Conservation (phyloP, 2,113 vertebrate genomes). For the Semnopithecus entellus region DNA sequence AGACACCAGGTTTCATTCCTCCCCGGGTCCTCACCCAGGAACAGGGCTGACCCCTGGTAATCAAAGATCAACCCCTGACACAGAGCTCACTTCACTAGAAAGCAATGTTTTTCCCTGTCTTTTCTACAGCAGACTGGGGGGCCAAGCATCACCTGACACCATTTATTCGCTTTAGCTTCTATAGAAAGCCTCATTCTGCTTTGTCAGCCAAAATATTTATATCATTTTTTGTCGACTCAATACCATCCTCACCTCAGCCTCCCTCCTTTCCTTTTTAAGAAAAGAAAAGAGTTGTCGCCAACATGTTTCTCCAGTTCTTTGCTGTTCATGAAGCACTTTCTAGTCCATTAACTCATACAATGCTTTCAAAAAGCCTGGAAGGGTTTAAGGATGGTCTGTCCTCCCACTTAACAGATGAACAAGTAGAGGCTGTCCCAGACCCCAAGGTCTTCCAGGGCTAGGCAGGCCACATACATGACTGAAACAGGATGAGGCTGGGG, state of each 20-base stretch:
- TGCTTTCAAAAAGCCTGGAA: not conserved
- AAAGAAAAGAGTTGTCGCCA: not conserved
- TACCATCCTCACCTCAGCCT: slow-evolving; percentile 59
- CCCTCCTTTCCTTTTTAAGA: slow-evolving; percentile 57
- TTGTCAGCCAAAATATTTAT: slow-evolving; percentile 77
- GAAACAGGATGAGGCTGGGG: not conserved
- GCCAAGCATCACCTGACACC: slow-evolving; percentile 17
- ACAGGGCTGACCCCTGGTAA: not conserved
- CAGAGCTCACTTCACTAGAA: not conserved
- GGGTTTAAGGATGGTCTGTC: not conserved
- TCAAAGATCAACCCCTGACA: not conserved
- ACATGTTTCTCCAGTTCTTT: not conserved
- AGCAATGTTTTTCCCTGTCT: not conserved
- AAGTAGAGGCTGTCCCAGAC: not conserved
- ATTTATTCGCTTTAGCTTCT: slow-evolving; percentile 52
- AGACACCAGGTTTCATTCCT: not conserved
- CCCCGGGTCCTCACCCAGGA: not conserved
- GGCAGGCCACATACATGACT: not conserved
- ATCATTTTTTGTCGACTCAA: slow-evolving; percentile 67
- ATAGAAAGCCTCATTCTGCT: slow-evolving; percentile 53
- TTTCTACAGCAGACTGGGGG: not conserved
- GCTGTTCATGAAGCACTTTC: not conserved
- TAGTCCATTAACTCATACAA: not conserved
- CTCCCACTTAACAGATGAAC: not conserved
- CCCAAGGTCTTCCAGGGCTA: not conserved